A percentile compares a stretch with the other conserved stretches of the same genome.
phyloP scores from a whole-genome alignment of 2,888 invertebrate species.

The Rhamnusium bicolor region DNA sequence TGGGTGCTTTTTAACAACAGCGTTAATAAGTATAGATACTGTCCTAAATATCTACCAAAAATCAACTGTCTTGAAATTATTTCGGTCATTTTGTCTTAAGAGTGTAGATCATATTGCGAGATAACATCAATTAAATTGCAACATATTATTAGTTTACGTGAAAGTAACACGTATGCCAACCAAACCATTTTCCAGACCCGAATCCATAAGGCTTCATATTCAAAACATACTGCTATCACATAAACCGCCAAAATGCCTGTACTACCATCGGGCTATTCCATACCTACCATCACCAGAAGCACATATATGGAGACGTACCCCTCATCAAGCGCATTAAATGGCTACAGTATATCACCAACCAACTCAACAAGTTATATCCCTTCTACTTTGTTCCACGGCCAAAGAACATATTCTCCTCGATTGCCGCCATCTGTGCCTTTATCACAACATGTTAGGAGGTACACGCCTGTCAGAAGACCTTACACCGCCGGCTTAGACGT shows the following conservation, averaged over 20 bases:
- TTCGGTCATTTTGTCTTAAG: no score
- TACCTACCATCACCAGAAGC: constrained; percentile 33
- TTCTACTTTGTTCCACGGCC: constrained; percentile 29
- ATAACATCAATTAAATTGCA: no score
- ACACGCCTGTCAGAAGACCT: constrained; percentile 52
- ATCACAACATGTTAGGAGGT: constrained; percentile 33
- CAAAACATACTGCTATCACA: not conserved
- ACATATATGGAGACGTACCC: constrained; percentile 52
- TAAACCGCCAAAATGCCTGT: constrained; percentile 35
- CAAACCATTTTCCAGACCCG: no score
- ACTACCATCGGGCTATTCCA: constrained; percentile 34
- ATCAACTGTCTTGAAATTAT: no score
- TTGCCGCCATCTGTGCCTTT: constrained; percentile 52
- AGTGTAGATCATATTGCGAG: no score
- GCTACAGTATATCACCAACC: constrained; percentile 47
- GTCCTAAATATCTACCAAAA: no score
- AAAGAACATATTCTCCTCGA: constrained; percentile 36
- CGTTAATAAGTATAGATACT: no score
- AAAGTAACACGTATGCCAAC: no score
- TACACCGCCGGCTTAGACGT: constrained; percentile 57
- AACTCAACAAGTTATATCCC: constrained; percentile 42
- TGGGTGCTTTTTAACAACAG: no score
- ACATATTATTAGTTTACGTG: no score
- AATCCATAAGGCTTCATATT: no score
- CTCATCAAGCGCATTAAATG: constrained; percentile 41